These are phyloP conservation scores for Coregonus suidteri DNA, from an alignment of 2,797 vertebrate genomes.

Conservation along the genomic window DNA sequence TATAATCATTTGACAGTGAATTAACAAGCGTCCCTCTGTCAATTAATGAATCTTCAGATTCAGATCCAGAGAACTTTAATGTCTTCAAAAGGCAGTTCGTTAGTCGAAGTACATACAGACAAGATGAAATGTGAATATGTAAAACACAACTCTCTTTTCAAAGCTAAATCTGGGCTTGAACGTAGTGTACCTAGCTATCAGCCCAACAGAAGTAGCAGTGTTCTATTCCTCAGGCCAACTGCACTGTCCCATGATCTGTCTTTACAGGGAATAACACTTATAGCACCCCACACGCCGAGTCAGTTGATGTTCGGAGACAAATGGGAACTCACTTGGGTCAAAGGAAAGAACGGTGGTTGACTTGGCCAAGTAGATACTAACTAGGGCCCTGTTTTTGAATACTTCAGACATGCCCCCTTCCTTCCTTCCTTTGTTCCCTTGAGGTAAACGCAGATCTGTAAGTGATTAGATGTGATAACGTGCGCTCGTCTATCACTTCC, in stretches of 20 bases:
- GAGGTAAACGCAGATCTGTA: too few relatives aligned
- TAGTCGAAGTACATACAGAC: too few relatives aligned
- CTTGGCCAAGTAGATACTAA: not conserved
- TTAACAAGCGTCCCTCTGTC: not conserved
- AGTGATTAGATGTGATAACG: too few relatives aligned
- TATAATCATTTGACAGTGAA: not conserved
- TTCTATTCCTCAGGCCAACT: conserved; percentile 63
- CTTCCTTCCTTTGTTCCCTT: too few relatives aligned
- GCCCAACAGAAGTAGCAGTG: conserved; percentile 54
- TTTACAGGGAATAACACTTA: conserved; percentile 43
- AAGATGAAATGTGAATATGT: too few relatives aligned
- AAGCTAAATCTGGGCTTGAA: not conserved
- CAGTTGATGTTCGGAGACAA: conserved; percentile 67
- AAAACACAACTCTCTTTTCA: too few relatives aligned
- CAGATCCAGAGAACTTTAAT: too few relatives aligned
- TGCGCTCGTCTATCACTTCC: too few relatives aligned
- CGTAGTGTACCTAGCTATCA: conserved; percentile 45
- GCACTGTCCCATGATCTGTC: conserved; percentile 68
- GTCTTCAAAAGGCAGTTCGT: too few relatives aligned
- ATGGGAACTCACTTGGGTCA: conserved; percentile 58
- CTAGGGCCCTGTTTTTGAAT: too few relatives aligned
- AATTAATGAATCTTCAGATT: not conserved
- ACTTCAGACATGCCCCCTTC: too few relatives aligned
- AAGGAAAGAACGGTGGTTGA: not conserved
- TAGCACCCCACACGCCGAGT: conserved; percentile 62